Percentiles rank a stretch among this genome's conserved stretches.
Conservation (phyloP, 64 coral and sea anemone genomes). For the Montipora cactus region DNA sequence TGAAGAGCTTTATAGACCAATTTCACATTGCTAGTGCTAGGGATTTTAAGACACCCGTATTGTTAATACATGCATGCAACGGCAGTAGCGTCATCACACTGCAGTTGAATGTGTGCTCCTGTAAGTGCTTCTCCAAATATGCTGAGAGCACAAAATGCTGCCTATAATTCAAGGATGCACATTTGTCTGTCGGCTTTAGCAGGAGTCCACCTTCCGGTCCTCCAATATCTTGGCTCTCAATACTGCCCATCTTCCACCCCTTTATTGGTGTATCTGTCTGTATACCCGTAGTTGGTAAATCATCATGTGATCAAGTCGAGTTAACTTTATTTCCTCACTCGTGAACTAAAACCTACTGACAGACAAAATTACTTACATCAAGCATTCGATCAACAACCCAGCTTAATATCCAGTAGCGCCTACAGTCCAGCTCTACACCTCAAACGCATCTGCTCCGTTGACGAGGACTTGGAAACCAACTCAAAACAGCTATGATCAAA, state of each 20-base stretch:
- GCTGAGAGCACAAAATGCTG: constrained; percentile 57
- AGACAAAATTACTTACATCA: background rate
- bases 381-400: background rate
- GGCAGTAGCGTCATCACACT: constrained; percentile 64
- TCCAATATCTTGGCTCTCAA: constrained; percentile 28
- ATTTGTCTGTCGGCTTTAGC: constrained; percentile 50
- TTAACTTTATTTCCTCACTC: no score
- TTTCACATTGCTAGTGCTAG: background rate
- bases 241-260: constrained; percentile 68
- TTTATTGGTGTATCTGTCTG: constrained; percentile 50
- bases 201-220: constrained; percentile 51
- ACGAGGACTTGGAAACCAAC: no score
- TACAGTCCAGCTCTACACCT: no score
- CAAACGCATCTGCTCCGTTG: no score
- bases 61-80: constrained; percentile 63
- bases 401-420: no score
- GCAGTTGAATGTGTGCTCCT: constrained; percentile 49
- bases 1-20: background rate
- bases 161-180: constrained; percentile 21
- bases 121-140: constrained; percentile 32
- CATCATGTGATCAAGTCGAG: background rate
- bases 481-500: no score
- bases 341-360: no score
- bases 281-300: background rate
- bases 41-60: background rate